Conservation (phyloP, 2,888 invertebrate genomes). For the Zhengitettix transpicula region DNA sequence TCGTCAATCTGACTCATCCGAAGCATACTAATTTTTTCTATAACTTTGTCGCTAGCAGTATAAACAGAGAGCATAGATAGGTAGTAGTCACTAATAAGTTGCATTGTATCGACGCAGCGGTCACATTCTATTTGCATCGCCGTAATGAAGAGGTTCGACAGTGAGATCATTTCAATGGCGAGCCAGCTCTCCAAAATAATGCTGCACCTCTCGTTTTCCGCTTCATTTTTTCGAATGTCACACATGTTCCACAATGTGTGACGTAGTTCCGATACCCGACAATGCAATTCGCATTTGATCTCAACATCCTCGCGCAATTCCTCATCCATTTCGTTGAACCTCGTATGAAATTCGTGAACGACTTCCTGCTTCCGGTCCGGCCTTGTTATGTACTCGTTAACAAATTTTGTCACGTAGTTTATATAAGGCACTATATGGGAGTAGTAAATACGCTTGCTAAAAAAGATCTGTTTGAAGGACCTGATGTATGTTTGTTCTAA, state of each 20-base stretch:
- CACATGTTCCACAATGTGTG: conserved; percentile 36
- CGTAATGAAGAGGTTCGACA: conserved; percentile 36
- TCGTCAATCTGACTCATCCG: no score
- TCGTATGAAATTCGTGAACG: conserved; percentile 36
- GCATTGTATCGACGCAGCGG: conserved; percentile 29
- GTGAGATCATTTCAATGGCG: conserved; percentile 32
- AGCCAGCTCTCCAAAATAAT: conserved; percentile 41
- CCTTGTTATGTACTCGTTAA: conserved; percentile 34
- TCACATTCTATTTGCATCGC: conserved; percentile 45
- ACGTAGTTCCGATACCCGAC: conserved; percentile 33
- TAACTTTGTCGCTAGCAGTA: no score
- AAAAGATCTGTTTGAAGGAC: conserved; percentile 38
- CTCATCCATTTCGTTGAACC: conserved; percentile 40
- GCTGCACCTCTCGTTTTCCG: conserved; percentile 33
- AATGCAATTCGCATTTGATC: conserved; percentile 44
- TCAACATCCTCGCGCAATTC: conserved; percentile 38
- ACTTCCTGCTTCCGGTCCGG: conserved; percentile 41
- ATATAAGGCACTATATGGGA: conserved; percentile 38
- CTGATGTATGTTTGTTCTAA: conserved; percentile 32
- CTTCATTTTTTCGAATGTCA: conserved; percentile 34
- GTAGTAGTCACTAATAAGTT: conserved; percentile 30
- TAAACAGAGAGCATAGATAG: conserved; percentile 17
- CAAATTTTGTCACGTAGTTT: conserved; percentile 33
- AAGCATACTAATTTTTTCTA: no score
- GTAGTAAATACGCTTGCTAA: conserved; percentile 36